Evolutionary conservation across 2,888 invertebrate species (phyloP).

Genomic region (Phragmatobia fuliginosa): DNA sequence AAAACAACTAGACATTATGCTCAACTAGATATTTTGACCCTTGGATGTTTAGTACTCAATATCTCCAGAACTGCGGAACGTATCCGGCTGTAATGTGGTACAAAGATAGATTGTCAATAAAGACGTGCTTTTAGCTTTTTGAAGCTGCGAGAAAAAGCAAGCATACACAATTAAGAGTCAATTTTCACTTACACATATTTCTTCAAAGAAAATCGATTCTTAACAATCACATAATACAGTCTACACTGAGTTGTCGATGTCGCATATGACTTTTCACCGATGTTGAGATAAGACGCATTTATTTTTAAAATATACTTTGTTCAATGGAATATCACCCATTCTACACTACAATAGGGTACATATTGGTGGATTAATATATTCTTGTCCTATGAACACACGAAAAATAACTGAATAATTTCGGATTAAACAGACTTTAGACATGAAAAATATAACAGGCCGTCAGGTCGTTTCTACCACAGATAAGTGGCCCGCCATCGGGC

Average conservation of each 20-base stretch:
- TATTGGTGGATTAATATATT: not conserved
- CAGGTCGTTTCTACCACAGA: not conserved
- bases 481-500: not conserved
- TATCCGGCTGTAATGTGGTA: not conserved
- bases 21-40: conserved; percentile 31
- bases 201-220: not conserved
- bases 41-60: not conserved
- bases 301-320: not conserved
- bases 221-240: not conserved
- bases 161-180: not conserved
- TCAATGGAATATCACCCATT: not conserved
- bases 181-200: not conserved
- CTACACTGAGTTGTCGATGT: not conserved
- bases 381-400: not conserved
- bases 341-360: not conserved
- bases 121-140: not conserved
- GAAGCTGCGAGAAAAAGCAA: no score
- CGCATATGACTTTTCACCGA: not conserved
- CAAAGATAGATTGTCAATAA: not conserved
- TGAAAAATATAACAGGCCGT: not conserved
- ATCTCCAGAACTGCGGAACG: not conserved
- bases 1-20: conserved; percentile 19
- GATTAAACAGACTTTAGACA: not conserved
- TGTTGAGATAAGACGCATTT: not conserved
- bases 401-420: not conserved